phyloP scores from a whole-genome alignment of 2,797 vertebrate species.

The Zalophus californianus region DNA sequence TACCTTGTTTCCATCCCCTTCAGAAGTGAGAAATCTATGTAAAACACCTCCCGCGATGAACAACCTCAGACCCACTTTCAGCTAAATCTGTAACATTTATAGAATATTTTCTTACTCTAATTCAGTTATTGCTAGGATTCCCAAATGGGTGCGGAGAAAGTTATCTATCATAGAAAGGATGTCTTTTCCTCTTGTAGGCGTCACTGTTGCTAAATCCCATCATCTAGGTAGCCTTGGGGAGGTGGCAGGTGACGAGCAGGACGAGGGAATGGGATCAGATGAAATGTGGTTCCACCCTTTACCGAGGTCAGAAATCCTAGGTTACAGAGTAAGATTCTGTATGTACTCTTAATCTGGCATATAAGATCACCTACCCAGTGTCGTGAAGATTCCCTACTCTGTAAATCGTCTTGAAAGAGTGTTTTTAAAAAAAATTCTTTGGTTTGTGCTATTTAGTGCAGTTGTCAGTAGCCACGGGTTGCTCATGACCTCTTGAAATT shows the following conservation, averaged over 20 bases:
- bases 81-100: background rate
- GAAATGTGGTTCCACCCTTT: background rate
- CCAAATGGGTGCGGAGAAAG: background rate
- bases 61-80: background rate
- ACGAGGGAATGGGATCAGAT: background rate
- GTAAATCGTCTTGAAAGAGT: background rate
- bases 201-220: background rate
- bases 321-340: background rate
- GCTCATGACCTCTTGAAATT: background rate
- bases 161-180: background rate
- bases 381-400: background rate
- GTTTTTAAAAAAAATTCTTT: too few relatives aligned
- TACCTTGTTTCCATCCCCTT: background rate
- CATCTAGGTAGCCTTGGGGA: background rate
- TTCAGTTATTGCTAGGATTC: background rate
- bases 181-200: background rate
- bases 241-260: background rate
- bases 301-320: background rate
- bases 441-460: background rate
- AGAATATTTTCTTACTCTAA: background rate
- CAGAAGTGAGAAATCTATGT: background rate
- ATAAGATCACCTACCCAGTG: fast-evolving
- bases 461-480: background rate
- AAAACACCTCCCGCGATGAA: background rate
- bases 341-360: background rate